Percentiles rank a stretch among this genome's conserved stretches.
phyloP scores from a whole-genome alignment of 2,888 invertebrate species.

The Ophion ventricosus region DNA sequence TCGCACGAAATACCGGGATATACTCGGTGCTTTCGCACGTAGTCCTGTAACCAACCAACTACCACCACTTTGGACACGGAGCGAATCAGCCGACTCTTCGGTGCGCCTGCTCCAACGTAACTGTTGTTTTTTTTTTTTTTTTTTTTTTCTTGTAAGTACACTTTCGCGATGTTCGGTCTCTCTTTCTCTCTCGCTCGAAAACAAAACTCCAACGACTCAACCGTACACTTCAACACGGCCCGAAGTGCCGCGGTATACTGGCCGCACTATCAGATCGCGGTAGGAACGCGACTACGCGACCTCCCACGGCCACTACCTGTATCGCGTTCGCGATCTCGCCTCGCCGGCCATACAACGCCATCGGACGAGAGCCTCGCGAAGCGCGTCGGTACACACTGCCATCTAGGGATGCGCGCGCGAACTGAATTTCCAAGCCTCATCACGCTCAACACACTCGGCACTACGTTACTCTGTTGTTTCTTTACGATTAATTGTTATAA shows the following conservation, averaged over 20 bases:
- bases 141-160: conserved; percentile 16
- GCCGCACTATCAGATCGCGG: neutral
- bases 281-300: neutral
- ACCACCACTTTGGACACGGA: conserved; percentile 1
- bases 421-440: neutral
- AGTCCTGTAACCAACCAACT: conserved; percentile 1
- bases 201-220: neutral
- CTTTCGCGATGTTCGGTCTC: conserved; percentile 5
- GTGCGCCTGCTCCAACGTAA: conserved; percentile 21
- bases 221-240: neutral
- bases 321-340: neutral
- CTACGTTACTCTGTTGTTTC: neutral
- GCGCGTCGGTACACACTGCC: neutral
- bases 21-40: neutral
- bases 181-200: conserved; percentile 6
- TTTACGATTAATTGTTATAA: neutral
- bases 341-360: neutral
- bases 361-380: neutral
- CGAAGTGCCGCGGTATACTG: conserved; percentile 47
- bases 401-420: neutral
- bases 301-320: conserved; percentile 10
- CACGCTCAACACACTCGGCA: no score
- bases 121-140: conserved; percentile 14
- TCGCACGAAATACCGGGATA: neutral
- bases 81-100: conserved; percentile 23